Base-by-base conservation (phyloP, 2,113 vertebrate genomes). In the Oryzias javanicus region DNA sequence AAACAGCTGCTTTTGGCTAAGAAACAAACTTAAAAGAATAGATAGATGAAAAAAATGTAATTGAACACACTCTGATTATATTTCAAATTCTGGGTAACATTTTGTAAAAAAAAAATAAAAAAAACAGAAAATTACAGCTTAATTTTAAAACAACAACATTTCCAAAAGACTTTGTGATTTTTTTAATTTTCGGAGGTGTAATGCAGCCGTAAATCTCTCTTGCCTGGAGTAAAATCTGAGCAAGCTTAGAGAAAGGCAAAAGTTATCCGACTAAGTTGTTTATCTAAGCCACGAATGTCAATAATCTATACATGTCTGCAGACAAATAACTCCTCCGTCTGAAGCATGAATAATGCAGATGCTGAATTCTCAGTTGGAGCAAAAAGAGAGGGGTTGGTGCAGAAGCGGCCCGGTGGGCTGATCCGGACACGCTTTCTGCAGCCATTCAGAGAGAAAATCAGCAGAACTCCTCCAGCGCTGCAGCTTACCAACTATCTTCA, bases 311-410 rank as follows among this genome's bases (percentile, higher is more conserved):
- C 68, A 74, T n/a, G 55, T 71, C 69, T 55, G 62, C 3, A 69
- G 74, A 80, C 67, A 76, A 78, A 79, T 67, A 52, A 72, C 70
- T 63, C 49, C 61, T 72, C 63, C 42, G 53, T 54, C 19, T 14
- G 27, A 68, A 16, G 19, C 58, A 67, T 83, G 55, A 86, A 71
- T 80, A 81, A 84, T 84, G 49, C 13, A 81, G 69, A 47, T 24
- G 17, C 49, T 41, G 41, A 51, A 57, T 81, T 29, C n/a, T 72
- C 42, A 5, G 63, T 52, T 35, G 49, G 53, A 45, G 35, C 49
- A 25, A 42, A 54, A 63, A 55, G 25, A 53, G 29, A 49, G 41
- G 65, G 44, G 65, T 22, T 16, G 44, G 44, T 74, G 52, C 17
- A 18, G 42, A 49, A 14, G 18, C 45, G 60, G 52, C 52, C 70